A percentile compares a stretch with the other conserved stretches of the same genome.
phyloP scores from a whole-genome alignment of 1,140 invertebrate genomes.

The Drosophila parvula region DNA sequence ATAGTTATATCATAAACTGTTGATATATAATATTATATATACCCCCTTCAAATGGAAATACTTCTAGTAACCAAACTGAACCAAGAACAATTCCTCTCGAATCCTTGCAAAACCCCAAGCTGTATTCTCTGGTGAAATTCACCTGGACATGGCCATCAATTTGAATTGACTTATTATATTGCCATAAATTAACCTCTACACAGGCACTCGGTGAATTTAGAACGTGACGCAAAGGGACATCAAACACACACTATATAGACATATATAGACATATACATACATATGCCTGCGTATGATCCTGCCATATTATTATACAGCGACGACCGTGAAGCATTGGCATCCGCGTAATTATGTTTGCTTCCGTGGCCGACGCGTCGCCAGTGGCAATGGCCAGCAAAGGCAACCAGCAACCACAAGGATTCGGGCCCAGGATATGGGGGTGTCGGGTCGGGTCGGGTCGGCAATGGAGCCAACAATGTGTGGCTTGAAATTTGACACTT shows the following conservation, averaged over 20 bases:
- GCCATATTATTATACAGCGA: slow-evolving; percentile 26
- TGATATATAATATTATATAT: not conserved
- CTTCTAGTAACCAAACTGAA: not conserved
- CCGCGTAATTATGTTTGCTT: slow-evolving; percentile 80
- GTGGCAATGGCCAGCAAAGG: slow-evolving; percentile 16
- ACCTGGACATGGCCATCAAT: slow-evolving; percentile 29
- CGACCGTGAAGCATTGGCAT: slow-evolving; percentile 49
- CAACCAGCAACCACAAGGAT: slow-evolving; percentile 57
- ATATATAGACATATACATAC: not conserved
- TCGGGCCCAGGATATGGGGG: slow-evolving; percentile 24
- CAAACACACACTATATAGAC: slow-evolving; percentile 8
- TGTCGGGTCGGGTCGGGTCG: not conserved
- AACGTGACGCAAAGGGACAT: slow-evolving; percentile 48
- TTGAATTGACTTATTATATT: slow-evolving; percentile 12
- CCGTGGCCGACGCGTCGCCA: slow-evolving; percentile 68
- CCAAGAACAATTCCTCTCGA: not conserved
- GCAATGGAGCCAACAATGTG: slow-evolving; percentile 55
- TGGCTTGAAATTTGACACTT: slow-evolving; percentile 82
- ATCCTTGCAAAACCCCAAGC: not conserved
- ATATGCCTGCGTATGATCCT: slow-evolving; percentile 31
- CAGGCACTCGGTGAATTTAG: slow-evolving; percentile 24
- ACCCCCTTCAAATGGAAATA: not conserved
- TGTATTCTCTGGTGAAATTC: not conserved
- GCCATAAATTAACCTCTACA: slow-evolving; percentile 27
- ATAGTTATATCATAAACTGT: not conserved